Evolutionary conservation across 2,888 invertebrate genomes (phyloP), one percentile per base, ranked within the genome.

Genomic region (Isotomurus palustris): DNA sequence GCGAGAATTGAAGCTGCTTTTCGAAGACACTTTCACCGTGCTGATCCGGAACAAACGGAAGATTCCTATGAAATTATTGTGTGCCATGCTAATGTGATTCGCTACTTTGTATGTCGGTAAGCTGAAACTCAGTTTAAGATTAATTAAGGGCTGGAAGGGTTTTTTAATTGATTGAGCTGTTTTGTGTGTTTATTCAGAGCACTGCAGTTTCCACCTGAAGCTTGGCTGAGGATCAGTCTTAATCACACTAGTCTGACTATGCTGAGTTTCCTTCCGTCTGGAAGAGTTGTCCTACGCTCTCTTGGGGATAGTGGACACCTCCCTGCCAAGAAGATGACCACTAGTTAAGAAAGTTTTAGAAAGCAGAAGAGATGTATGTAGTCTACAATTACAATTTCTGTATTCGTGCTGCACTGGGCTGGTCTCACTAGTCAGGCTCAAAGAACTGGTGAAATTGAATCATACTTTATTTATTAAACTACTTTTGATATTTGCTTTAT

Each of bases 41-140:
- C 97, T 2, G 81, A 84, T 40, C 83, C 86, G 0, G 79, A 80
- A 0, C 94, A 97, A 76, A 80, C 82, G 2, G 78, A 85, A 41
- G 93, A 95, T 74, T 83, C 86, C 0, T 91, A 88, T 75, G 94
- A 95, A 35, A 75, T 99, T 40, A 78, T 97, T 53, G 94, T 99
- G 1, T 97, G 97, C 71, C 99, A 99, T 76, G 96, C 91, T 3
- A 99, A 99, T 76, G 97, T 99, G 22, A 99, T 99, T 72, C 81
- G 95, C 43, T 97, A 91, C 77, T 91, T 91, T 73, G 85, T 90
- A n/a, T 91, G 91, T 81, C 83, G 87, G 88, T 87, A 72, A 78
- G 78, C 77, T 49, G n/a, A n/a, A n/a, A n/a, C n/a, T n/a, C n/a
- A n/a, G n/a, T n/a, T n/a, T n/a, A n/a, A n/a, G n/a, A n/a, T n/a